Evolutionary conservation across 2,113 vertebrate species (phyloP), one percentile per base, ranked within the genome.

Genomic region (Nycticebus coucang): DNA sequence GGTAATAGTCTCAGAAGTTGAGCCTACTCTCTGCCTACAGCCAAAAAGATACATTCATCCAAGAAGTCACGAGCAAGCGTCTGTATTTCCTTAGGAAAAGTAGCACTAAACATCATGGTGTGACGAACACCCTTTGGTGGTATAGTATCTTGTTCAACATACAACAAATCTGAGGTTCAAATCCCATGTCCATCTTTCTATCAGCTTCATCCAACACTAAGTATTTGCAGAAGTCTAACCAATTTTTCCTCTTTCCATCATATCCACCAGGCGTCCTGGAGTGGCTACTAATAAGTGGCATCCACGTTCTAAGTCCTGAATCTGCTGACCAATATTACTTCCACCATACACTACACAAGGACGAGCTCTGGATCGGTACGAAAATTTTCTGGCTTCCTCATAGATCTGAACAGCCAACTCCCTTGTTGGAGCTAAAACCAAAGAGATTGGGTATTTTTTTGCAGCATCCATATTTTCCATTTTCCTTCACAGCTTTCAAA

Each of bases 81-180:
- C 99, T 99, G 99, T 96, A 99, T 99, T 98, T 99, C 99, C 98
- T 99, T 99, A 96, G 99, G 99, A 97, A 99, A 99, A 92, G 99
- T 99, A 97, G 99, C 99, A 94, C 99, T 99, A 98, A 99, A 99
- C 99, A 99, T 99, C 99, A 99, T 99, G 72, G 99, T 99, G 72
- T 99, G 99, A 26, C 99, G 99, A 80, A 99, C 97, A 4, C 99
- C 99, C 95, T 99, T 99, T 2, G 98, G 99, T 14, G 99, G 99
- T 99, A 99, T 99, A 4, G 99, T 99, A 89, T 99, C 99, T 96
- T 99, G 99, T 94, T 99, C 99, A 97, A 99, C 99, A 99, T 99
- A 69, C 99, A 98, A 88, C 99, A 98, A 96, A 99, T 99, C 97
- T 99, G 99, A 91, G 99, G 99, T 97, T 99, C 99, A 71, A 99